These are phyloP conservation scores for Chymomyza procnemis DNA, from an alignment of 2,888 invertebrate genomes.

Conservation along the genomic window DNA sequence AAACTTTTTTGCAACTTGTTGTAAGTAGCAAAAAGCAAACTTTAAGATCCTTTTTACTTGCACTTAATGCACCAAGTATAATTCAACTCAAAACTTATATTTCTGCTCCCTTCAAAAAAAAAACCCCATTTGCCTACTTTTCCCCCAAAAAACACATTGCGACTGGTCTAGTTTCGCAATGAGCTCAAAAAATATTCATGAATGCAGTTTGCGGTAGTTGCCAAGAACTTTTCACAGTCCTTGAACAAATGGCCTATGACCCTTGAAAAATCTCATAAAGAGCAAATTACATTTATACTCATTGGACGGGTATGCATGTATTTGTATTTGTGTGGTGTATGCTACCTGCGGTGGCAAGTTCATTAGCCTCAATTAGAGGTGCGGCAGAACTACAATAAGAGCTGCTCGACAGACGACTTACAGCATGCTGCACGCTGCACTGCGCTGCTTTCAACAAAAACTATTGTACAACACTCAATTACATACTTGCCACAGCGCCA, in stretches of 20 bases:
- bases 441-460: constrained; percentile 26
- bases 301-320: neutral
- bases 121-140: too few species aligned
- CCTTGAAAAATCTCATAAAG: neutral
- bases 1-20: too few species aligned
- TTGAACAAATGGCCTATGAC: neutral
- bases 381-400: constrained; percentile 58
- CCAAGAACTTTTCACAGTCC: neutral
- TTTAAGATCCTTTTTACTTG: too few species aligned
- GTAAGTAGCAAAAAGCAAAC: too few species aligned
- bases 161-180: neutral
- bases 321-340: neutral
- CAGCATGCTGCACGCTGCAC: neutral
- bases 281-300: neutral
- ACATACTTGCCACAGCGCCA: constrained; percentile 19
- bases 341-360: constrained; percentile 53
- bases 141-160: neutral
- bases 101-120: too few species aligned
- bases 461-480: constrained; percentile 32
- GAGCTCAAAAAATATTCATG: neutral
- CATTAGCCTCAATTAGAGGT: constrained; percentile 62
- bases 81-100: too few species aligned
- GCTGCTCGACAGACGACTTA: neutral
- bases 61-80: too few species aligned
- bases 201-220: neutral